Evolutionary conservation across 2,113 vertebrate genomes (phyloP).

Genomic region (Hemibates koningsi): DNA sequence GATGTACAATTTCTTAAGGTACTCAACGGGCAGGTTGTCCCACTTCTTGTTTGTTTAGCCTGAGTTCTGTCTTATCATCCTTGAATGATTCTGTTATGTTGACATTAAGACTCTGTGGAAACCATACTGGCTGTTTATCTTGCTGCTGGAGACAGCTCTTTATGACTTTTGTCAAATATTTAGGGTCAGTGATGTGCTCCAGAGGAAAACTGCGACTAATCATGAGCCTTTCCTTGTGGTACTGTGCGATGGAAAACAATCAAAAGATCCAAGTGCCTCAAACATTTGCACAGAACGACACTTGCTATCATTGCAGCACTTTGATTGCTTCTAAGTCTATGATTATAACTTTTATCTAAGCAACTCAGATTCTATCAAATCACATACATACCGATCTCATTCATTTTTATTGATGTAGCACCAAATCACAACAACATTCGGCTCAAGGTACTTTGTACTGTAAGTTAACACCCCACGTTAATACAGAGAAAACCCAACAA

Average conservation of each 20-base stretch:
- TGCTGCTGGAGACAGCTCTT: not conserved
- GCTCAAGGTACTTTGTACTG: not conserved
- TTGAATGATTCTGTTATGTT: not conserved
- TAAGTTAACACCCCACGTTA: not conserved
- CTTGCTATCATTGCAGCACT: not conserved
- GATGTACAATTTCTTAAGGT: fast-evolving
- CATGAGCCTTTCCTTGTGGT: not conserved
- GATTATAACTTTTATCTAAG: not conserved
- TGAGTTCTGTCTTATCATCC: not conserved
- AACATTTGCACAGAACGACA: not conserved
- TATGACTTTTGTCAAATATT: not conserved
- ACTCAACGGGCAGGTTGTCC: not conserved
- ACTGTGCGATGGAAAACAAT: not conserved
- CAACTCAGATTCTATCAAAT: not conserved
- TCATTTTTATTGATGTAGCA: not conserved
- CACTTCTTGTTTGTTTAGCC: not conserved
- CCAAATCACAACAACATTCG: not conserved
- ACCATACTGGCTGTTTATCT: not conserved
- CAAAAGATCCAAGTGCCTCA: not conserved
- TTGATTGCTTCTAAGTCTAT: not conserved
- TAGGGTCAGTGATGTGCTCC: not conserved
- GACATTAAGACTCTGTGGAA: not conserved
- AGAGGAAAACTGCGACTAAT: not conserved
- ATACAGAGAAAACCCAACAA: not conserved
- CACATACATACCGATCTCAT: not conserved